Percentiles rank a stretch among this genome's conserved stretches.
Evolutionary conservation across 2,888 invertebrate species (phyloP).

Genomic region (Spodoptera picta): DNA sequence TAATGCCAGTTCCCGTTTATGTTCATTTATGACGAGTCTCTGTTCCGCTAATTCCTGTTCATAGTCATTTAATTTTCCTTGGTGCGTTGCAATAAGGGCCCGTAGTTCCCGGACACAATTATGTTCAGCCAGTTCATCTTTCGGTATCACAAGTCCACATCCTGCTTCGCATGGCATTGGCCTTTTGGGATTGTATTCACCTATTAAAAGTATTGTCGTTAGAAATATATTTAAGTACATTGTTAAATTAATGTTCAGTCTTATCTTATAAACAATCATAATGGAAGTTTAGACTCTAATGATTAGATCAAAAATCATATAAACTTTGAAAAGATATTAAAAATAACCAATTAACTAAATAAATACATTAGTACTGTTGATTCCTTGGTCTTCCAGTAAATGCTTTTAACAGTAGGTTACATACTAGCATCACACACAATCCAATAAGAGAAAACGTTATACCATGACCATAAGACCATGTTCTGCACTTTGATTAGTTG

Average conservation of each 20-base stretch:
- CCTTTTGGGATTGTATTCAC: slow-evolving; percentile 95
- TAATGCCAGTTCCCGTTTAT: slow-evolving; percentile 95
- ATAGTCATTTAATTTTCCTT: slow-evolving; percentile 95
- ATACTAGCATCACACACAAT: too few species aligned
- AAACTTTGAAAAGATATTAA: too few species aligned
- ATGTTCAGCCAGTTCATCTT: slow-evolving; percentile 97
- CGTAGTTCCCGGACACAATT: slow-evolving; percentile 97
- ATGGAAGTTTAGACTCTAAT: background rate
- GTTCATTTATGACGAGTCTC: slow-evolving; percentile 95
- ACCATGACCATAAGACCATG: too few species aligned
- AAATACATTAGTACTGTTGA: too few species aligned
- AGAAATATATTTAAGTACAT: too few species aligned
- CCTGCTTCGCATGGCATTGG: slow-evolving; percentile 98
- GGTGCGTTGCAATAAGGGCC: slow-evolving; percentile 94
- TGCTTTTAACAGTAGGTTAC: too few species aligned
- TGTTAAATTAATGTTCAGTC: too few species aligned
- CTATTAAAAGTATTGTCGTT: slow-evolving; percentile 57
- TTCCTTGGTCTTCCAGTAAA: too few species aligned
- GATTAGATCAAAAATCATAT: slow-evolving; percentile 16
- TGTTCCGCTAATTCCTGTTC: slow-evolving; percentile 96
- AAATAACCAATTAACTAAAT: too few species aligned
- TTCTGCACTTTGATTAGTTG: too few species aligned
- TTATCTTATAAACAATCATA: slow-evolving; percentile 30
- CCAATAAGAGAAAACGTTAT: too few species aligned
- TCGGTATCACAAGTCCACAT: slow-evolving; percentile 97